phyloP scores from a whole-genome alignment of 2,888 invertebrate genomes.

The Lithophane leautieri region DNA sequence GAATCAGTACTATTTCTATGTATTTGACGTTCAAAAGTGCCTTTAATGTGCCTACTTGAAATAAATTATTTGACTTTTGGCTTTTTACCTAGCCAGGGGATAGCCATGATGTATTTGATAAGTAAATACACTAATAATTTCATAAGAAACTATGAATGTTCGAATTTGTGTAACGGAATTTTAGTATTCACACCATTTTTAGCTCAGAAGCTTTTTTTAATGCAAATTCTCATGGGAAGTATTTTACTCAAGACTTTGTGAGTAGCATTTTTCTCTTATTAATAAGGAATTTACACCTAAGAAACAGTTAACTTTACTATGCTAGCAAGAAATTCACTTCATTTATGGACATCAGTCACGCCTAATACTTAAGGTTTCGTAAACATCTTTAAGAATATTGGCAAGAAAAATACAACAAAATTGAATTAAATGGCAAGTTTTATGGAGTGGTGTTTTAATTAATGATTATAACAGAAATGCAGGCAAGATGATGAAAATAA shows the following conservation, averaged over 20 bases:
- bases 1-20: no score
- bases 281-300: constrained; percentile 57
- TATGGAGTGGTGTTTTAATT: constrained; percentile 55
- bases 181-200: constrained; percentile 24
- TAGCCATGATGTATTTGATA: neutral
- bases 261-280: constrained; percentile 41
- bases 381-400: neutral
- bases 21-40: no score
- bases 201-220: constrained; percentile 4
- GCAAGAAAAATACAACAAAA: constrained; percentile 44
- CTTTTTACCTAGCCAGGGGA: no score
- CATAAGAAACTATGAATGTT: neutral
- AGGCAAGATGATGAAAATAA: constrained; percentile 46
- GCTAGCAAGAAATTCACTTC: constrained; percentile 36
- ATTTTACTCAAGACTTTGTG: constrained; percentile 27
- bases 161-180: constrained; percentile 12
- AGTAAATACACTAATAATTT: neutral
- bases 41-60: no score
- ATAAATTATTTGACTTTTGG: no score
- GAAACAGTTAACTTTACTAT: constrained; percentile 33
- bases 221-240: constrained; percentile 22
- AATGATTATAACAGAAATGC: constrained; percentile 31
- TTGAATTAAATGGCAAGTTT: constrained; percentile 40
- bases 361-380: neutral
- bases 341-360: constrained; percentile 58